A percentile compares a stretch with the other conserved stretches of the same genome.
These are phyloP conservation scores for Ephestia elutella DNA, from an alignment of 1,140 invertebrate species.

Conservation along the genomic window DNA sequence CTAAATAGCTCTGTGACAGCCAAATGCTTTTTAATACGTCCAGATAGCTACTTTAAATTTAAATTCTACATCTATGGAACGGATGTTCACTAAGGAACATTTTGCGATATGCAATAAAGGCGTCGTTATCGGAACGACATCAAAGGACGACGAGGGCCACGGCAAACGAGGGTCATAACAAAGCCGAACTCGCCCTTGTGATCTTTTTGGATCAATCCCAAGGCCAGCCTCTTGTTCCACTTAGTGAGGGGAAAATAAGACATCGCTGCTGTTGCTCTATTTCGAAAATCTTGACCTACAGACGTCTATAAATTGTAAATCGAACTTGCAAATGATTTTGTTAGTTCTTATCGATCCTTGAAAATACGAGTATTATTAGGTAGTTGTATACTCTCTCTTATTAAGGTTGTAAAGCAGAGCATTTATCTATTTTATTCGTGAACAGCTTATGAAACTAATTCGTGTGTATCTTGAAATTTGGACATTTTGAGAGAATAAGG, in stretches of 20 bases:
- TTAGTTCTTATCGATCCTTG: too few species aligned
- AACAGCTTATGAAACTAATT: too few species aligned
- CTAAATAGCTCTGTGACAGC: neutral
- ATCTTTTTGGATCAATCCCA: slow-evolving; percentile 47
- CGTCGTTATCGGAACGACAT: slow-evolving; percentile 23
- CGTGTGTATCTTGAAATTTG: too few species aligned
- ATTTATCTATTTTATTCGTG: too few species aligned
- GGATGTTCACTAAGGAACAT: slow-evolving; percentile 26
- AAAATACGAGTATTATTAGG: too few species aligned
- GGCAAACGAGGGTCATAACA: slow-evolving; percentile 45
- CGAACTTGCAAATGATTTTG: too few species aligned
- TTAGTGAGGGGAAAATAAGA: slow-evolving; percentile 17
- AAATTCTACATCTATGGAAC: neutral
- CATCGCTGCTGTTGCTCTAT: slow-evolving; percentile 14
- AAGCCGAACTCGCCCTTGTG: slow-evolving; percentile 33
- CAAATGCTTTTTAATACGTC: neutral
- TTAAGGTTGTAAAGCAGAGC: too few species aligned
- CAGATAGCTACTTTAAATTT: neutral
- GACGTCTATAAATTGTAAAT: neutral
- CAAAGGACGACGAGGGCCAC: slow-evolving; percentile 30
- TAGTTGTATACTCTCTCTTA: too few species aligned
- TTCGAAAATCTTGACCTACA: neutral
- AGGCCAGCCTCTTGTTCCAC: slow-evolving; percentile 32
- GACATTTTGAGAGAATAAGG: too few species aligned
- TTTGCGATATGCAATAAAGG: slow-evolving; percentile 25